Evolutionary conservation across 1,140 invertebrate species (phyloP).

Genomic region (Drosophila littoralis): DNA sequence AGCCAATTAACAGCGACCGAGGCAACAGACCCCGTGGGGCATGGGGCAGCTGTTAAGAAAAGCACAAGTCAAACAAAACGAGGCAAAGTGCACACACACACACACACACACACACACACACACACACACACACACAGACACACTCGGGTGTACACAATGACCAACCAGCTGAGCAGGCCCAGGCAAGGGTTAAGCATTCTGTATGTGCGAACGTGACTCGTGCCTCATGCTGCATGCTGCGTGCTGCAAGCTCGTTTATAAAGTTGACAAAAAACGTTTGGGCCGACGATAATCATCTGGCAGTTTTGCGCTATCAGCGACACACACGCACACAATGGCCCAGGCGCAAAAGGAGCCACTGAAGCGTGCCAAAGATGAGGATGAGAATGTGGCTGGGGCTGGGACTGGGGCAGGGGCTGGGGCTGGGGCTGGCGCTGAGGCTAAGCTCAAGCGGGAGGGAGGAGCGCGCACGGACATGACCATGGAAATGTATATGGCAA

Average conservation of each 20-base stretch:
- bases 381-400: not conserved
- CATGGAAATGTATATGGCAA: conserved; percentile 12
- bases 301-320: conserved; percentile 81
- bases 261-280: conserved; percentile 81
- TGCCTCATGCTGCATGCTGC: conserved; percentile 40
- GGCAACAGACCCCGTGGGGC: conserved; percentile 16
- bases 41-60: conserved; percentile 57
- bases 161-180: not conserved
- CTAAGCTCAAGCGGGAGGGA: not conserved
- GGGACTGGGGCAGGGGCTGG: not conserved
- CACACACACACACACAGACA: conserved; percentile 3
- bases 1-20: conserved; percentile 76
- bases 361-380: conserved; percentile 42
- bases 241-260: conserved; percentile 76
- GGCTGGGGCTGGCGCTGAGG: not conserved
- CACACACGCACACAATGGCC: conserved; percentile 47
- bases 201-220: conserved; percentile 56
- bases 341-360: conserved; percentile 34
- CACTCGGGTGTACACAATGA: conserved; percentile 5
- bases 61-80: conserved; percentile 73
- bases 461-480: not conserved
- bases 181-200: conserved; percentile 41
- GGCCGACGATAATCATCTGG: conserved; percentile 74
- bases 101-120: conserved; percentile 7
- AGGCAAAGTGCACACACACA: conserved; percentile 56